phyloP scores from a whole-genome alignment of 2,113 vertebrate species.

The Rhinolophus sinicus region DNA sequence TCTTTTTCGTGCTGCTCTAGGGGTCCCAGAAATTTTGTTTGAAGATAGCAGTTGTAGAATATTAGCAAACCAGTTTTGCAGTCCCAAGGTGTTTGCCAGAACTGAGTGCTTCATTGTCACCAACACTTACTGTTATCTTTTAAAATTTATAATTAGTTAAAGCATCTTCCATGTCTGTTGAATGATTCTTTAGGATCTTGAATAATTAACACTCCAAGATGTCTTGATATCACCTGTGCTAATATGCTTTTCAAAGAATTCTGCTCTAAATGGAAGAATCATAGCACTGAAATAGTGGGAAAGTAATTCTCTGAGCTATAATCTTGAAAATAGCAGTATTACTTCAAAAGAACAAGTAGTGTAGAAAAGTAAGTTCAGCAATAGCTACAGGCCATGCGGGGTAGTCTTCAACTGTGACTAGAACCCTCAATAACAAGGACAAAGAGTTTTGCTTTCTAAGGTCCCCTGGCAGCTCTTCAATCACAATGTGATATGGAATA shows the following conservation, averaged over 20 bases:
- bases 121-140: not conserved
- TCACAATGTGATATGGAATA: not conserved
- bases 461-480: not conserved
- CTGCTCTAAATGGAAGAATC: not conserved
- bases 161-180: not conserved
- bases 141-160: not conserved
- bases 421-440: not conserved
- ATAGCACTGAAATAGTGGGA: not conserved
- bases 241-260: not conserved
- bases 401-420: not conserved
- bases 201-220: not conserved
- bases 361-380: not conserved
- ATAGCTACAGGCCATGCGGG: not conserved
- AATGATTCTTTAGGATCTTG: not conserved
- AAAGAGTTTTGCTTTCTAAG: not conserved
- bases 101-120: not conserved
- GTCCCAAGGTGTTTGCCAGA: accelerated
- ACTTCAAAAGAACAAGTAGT: not conserved
- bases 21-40: not conserved
- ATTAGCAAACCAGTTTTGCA: not conserved
- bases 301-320: not conserved
- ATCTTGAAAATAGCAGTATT: not conserved
- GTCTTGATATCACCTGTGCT: not conserved
- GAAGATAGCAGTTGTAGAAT: not conserved
- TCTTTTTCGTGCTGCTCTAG: not conserved